phyloP scores from a whole-genome alignment of 1,140 invertebrate species.

The Camponotus vicinus region DNA sequence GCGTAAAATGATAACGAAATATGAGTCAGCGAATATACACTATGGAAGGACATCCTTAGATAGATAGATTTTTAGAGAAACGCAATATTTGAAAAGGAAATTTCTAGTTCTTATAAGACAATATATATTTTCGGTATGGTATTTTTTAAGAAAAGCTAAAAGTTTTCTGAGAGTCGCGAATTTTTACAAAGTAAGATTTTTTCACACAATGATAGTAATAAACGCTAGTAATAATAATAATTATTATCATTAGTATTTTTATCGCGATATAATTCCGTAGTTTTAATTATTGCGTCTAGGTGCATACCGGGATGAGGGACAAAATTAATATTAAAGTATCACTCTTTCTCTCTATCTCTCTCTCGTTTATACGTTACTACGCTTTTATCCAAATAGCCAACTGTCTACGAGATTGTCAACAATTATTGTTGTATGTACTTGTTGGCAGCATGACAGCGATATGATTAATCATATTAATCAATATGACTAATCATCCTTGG shows the following conservation, averaged over 20 bases:
- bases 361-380: not conserved
- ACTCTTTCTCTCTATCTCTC: not conserved
- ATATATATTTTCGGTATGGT: conserved; percentile 57
- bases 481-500: no score
- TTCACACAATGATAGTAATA: not conserved
- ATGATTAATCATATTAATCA: no score
- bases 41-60: conserved; percentile 53
- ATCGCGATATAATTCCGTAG: conserved; percentile 41
- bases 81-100: conserved; percentile 33
- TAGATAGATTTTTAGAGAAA: conserved; percentile 55
- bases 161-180: conserved; percentile 18
- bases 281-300: conserved; percentile 12
- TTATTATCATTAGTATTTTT: conserved; percentile 37
- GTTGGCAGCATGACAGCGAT: no score
- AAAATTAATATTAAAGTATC: conserved; percentile 18
- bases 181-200: conserved; percentile 41
- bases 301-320: conserved; percentile 8
- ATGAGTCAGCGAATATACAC: conserved; percentile 10
- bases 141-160: conserved; percentile 29
- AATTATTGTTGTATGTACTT: no score
- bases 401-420: no score
- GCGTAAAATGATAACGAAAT: conserved; percentile 21
- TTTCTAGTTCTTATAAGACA: conserved; percentile 51
- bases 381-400: not conserved
- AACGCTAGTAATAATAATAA: conserved; percentile 6